phyloP scores from a whole-genome alignment of 1,140 invertebrate species.

The Coenobita brevimanus region DNA sequence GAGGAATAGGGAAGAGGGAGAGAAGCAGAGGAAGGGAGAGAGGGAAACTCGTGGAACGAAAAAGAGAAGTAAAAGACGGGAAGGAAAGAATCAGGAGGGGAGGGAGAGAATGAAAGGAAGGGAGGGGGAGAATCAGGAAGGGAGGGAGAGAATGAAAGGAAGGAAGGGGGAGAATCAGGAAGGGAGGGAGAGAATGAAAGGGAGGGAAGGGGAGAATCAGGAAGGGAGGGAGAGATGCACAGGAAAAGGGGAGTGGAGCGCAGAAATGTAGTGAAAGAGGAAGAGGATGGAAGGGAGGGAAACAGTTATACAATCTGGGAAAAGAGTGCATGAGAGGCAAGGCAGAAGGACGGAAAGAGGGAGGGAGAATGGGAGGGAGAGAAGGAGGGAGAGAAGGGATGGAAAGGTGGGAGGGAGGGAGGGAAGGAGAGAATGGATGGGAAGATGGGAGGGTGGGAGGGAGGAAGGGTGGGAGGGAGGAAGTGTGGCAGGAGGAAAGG shows the following conservation, averaged over 20 bases:
- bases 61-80: background rate
- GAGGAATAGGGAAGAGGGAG: background rate
- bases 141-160: background rate
- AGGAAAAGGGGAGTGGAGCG: background rate
- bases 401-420: too few species aligned
- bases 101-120: background rate
- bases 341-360: background rate
- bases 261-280: background rate
- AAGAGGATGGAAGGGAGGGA: background rate
- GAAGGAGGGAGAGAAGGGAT: background rate
- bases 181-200: background rate
- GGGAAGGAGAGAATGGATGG: too few species aligned
- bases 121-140: background rate
- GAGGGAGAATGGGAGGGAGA: background rate
- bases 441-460: too few species aligned
- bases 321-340: background rate
- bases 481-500: too few species aligned
- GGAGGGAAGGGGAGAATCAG: too few species aligned
- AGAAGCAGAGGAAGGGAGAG: too few species aligned
- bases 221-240: background rate
- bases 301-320: background rate
- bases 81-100: background rate
- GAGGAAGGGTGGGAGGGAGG: too few species aligned
- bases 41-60: too few species aligned
- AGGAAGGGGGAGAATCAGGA: background rate